These are phyloP conservation scores for Muscina levida DNA, from an alignment of 2,888 invertebrate genomes.

Conservation along the genomic window DNA sequence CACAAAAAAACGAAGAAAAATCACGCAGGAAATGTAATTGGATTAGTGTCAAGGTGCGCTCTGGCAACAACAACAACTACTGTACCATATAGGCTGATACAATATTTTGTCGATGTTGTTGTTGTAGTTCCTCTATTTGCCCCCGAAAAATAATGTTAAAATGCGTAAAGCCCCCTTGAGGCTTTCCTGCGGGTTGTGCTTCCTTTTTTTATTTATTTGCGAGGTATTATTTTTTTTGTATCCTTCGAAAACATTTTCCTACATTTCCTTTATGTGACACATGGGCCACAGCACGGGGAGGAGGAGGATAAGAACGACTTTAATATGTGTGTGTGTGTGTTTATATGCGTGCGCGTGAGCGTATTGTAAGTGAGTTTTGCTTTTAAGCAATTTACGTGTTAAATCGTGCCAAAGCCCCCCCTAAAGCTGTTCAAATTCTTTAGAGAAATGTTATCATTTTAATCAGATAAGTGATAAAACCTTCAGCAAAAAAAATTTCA, in stretches of 20 bases:
- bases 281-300: slow-evolving; percentile 5
- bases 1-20: too few relatives aligned
- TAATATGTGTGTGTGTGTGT: neutral
- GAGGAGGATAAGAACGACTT: neutral
- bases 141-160: slow-evolving; percentile 38
- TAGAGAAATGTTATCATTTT: slow-evolving; percentile 51
- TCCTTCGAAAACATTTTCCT: neutral
- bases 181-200: slow-evolving; percentile 41
- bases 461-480: slow-evolving; percentile 58
- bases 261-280: neutral
- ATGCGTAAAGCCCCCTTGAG: slow-evolving; percentile 55
- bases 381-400: slow-evolving; percentile 61
- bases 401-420: slow-evolving; percentile 58
- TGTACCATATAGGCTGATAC: slow-evolving; percentile 13
- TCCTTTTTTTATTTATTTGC: slow-evolving; percentile 35
- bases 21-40: slow-evolving; percentile 64
- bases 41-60: slow-evolving; percentile 64
- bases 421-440: slow-evolving; percentile 52
- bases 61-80: neutral
- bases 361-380: slow-evolving; percentile 41
- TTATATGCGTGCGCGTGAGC: slow-evolving; percentile 3
- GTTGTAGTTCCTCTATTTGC: neutral
- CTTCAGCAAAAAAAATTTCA: slow-evolving; percentile 40
- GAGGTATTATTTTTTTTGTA: slow-evolving; percentile 23
- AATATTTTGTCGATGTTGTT: neutral